Conservation (phyloP, 1,140 invertebrate species). For the Campoletis sonorensis region DNA sequence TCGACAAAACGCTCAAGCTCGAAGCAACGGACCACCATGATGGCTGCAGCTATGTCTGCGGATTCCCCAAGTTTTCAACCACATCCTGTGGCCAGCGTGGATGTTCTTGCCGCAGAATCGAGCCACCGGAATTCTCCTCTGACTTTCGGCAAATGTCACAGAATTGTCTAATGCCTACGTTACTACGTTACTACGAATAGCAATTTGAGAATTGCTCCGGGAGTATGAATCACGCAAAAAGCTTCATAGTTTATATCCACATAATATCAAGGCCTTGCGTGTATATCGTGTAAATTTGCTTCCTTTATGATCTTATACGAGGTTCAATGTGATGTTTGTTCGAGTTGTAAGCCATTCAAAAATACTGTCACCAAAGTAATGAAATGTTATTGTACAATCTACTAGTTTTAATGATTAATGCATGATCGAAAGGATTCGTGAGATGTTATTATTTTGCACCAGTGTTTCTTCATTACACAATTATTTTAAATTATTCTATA, state of each 20-base stretch:
- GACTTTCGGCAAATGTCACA: constrained; percentile 14
- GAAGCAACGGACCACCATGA: background rate
- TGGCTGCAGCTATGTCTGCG: background rate
- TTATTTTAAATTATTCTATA: background rate
- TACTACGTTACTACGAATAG: background rate
- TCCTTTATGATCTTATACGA: background rate
- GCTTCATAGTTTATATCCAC: background rate
- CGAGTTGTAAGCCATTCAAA: background rate
- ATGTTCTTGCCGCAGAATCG: constrained; percentile 12
- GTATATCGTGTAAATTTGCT: background rate
- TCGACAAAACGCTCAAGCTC: constrained; percentile 37
- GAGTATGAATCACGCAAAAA: background rate
- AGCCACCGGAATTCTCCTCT: constrained; percentile 26
- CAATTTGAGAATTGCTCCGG: constrained; percentile 14
- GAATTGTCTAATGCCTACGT: constrained; percentile 18
- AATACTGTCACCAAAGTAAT: background rate
- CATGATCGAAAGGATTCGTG: background rate
- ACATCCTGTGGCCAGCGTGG: background rate
- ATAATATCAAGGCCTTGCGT: background rate
- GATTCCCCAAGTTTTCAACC: constrained; percentile 31
- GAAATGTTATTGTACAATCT: background rate
- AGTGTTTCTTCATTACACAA: background rate
- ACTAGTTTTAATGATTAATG: background rate
- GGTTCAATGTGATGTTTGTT: background rate
- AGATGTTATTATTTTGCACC: background rate